These are phyloP conservation scores for Phoenoteleia sp. DNA, from an alignment of 2,888 invertebrate species.

Conservation along the genomic window DNA sequence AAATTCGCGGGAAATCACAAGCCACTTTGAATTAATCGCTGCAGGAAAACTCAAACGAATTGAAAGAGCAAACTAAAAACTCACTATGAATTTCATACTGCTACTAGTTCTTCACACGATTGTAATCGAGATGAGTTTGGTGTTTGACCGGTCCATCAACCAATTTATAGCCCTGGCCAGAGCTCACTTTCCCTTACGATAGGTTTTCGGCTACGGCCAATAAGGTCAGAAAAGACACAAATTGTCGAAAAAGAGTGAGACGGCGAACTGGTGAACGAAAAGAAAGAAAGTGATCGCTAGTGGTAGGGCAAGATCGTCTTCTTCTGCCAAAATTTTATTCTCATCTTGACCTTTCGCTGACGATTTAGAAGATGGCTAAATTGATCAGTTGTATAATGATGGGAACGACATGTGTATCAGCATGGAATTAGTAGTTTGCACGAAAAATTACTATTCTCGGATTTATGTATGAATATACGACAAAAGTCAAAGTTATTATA, in stretches of 20 bases:
- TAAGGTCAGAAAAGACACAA: constrained; percentile 69
- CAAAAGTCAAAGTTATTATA: too few species aligned
- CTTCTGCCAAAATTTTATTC: constrained; percentile 80
- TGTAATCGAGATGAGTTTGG: constrained; percentile 77
- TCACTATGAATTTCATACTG: constrained; percentile 84
- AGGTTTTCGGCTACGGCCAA: constrained; percentile 58
- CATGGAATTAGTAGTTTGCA: constrained; percentile 12
- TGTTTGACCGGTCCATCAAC: constrained; percentile 70
- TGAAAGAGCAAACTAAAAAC: constrained; percentile 65
- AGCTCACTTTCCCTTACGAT: constrained; percentile 80
- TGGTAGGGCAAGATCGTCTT: constrained; percentile 76
- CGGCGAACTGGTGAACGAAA: constrained; percentile 44
- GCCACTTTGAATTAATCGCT: not conserved
- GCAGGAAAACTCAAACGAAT: constrained; percentile 7
- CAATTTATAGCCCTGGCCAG: constrained; percentile 82
- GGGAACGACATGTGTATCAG: constrained; percentile 26
- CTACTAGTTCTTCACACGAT: constrained; percentile 57
- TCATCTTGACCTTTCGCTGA: constrained; percentile 81
- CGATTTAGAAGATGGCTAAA: constrained; percentile 74
- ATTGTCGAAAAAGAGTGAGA: constrained; percentile 56
- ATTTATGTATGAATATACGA: too few species aligned
- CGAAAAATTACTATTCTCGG: too few species aligned
- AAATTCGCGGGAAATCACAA: constrained; percentile 8
- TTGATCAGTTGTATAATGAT: constrained; percentile 79
- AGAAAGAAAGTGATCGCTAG: constrained; percentile 56